These are phyloP conservation scores for Syngnathus acus DNA, from an alignment of 2,797 vertebrate species.

Conservation along the genomic window DNA sequence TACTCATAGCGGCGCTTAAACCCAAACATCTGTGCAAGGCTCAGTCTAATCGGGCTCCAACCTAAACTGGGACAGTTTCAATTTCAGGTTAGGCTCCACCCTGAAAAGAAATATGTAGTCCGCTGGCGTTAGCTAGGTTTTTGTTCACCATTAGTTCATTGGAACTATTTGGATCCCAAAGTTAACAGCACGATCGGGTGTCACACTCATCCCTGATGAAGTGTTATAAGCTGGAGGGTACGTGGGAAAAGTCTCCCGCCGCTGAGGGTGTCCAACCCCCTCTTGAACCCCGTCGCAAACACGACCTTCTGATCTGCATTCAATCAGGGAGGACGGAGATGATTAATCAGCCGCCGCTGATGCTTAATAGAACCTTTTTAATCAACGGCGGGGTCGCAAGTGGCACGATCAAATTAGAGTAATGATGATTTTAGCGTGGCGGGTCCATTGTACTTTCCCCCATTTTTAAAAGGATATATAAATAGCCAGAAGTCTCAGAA, in stretches of 20 bases:
- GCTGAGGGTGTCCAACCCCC: not conserved
- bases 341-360: conserved; percentile 3
- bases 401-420: conserved; percentile 6
- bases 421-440: not conserved
- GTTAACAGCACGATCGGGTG: not conserved
- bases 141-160: not conserved
- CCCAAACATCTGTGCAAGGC: too few relatives aligned
- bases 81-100: too few relatives aligned
- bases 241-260: not conserved
- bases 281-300: not conserved
- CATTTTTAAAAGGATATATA: not conserved
- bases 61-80: too few relatives aligned
- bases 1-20: too few relatives aligned
- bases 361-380: conserved; percentile 5
- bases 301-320: conserved; percentile 24
- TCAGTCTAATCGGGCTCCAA: too few relatives aligned
- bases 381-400: conserved; percentile 45
- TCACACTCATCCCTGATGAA: not conserved
- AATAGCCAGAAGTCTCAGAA: not conserved
- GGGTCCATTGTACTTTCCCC: not conserved
- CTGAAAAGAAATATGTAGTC: too few relatives aligned
- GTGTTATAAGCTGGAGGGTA: not conserved
- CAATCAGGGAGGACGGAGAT: conserved; percentile 50
- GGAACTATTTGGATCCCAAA: not conserved
- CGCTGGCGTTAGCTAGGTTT: not conserved